Percentiles rank a stretch among this genome's conserved stretches.
Conservation (phyloP, 2,888 invertebrate species). For the Alcis repandata region DNA sequence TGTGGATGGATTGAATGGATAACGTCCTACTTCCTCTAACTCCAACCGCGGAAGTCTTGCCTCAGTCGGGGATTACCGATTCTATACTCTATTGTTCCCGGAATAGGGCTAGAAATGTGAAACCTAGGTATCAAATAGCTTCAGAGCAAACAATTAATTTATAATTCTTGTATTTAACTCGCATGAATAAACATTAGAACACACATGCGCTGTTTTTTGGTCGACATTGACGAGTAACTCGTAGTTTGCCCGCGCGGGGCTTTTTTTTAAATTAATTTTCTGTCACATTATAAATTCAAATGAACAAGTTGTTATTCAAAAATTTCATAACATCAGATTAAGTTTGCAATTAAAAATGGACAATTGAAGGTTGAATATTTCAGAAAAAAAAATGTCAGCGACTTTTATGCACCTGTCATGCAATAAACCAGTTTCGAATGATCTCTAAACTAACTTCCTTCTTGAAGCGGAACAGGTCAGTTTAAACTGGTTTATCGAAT, state of each 20-base stretch:
- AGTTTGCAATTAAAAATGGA: constrained; percentile 54
- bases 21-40: too few relatives aligned
- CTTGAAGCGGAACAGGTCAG: constrained; percentile 37
- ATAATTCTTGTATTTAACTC: constrained; percentile 39
- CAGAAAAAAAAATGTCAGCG: constrained; percentile 42
- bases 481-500: constrained; percentile 41
- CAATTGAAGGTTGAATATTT: constrained; percentile 57
- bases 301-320: constrained; percentile 46
- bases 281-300: constrained; percentile 53
- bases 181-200: constrained; percentile 34
- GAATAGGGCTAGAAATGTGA: background rate
- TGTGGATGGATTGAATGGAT: too few relatives aligned
- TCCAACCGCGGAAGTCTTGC: too few relatives aligned
- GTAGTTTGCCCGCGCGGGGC: background rate
- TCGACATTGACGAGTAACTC: constrained; percentile 1
- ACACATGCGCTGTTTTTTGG: constrained; percentile 28
- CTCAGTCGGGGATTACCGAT: too few relatives aligned
- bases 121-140: background rate
- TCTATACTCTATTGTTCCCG: too few relatives aligned
- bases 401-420: constrained; percentile 52
- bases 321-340: constrained; percentile 55
- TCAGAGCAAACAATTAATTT: constrained; percentile 36
- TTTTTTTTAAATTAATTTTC: constrained; percentile 30
- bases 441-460: constrained; percentile 9
- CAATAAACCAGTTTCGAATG: constrained; percentile 40